phyloP scores from a whole-genome alignment of 1,140 invertebrate genomes.

The Conus ventricosus region DNA sequence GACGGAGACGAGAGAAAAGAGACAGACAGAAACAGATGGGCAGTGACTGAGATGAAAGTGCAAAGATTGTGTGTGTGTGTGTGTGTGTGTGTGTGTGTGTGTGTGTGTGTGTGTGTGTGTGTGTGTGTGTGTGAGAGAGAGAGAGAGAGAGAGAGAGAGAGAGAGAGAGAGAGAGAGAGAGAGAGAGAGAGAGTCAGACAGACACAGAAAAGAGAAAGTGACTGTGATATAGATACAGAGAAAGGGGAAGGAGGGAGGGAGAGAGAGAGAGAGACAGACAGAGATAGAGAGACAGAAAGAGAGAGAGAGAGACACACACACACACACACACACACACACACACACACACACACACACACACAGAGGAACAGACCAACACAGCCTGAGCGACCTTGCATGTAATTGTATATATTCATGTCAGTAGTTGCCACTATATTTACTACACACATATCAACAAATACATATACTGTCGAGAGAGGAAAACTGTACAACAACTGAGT shows the following conservation, averaged over 20 bases:
- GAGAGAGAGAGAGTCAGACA: conserved; percentile 24
- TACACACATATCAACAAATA: not conserved
- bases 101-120: too few relatives aligned
- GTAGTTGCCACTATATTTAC: too few relatives aligned
- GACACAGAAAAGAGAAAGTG: conserved; percentile 23
- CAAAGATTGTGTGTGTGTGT: not conserved
- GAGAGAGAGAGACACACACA: not conserved
- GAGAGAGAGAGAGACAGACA: not conserved
- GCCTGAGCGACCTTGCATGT: too few relatives aligned
- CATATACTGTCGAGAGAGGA: not conserved
- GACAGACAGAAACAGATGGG: not conserved
- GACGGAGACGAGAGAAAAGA: conserved; percentile 23
- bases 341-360: too few relatives aligned
- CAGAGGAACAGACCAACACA: too few relatives aligned
- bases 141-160: not conserved
- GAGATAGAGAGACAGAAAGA: not conserved
- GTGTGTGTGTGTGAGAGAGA: too few relatives aligned
- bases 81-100: too few relatives aligned
- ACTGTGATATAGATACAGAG: not conserved
- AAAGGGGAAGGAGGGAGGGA: conserved; percentile 14
- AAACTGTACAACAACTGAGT: not conserved
- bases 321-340: too few relatives aligned
- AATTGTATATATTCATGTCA: too few relatives aligned
- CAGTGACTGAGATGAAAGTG: not conserved
- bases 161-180: conserved; percentile 13